Evolutionary conservation across 2,888 invertebrate genomes (phyloP).

Genomic region (Thumatha senex): DNA sequence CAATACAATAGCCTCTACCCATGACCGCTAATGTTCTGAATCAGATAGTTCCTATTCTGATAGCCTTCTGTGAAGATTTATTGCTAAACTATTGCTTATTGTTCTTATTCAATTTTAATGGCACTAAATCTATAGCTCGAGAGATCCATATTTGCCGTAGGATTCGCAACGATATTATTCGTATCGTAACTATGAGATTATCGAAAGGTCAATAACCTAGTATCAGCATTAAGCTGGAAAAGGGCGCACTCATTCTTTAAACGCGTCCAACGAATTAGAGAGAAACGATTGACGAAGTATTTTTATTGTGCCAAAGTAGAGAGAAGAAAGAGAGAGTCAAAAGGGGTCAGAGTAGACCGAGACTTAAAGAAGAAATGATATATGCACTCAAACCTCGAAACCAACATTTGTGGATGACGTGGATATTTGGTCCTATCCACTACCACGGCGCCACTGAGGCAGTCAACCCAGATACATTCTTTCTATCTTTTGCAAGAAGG

Average conservation of each 20-base stretch:
- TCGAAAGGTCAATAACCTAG: conserved; percentile 49
- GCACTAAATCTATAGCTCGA: conserved; percentile 61
- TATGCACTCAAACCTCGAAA: too few species aligned
- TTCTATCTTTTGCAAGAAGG: too few species aligned
- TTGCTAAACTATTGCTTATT: conserved; percentile 66
- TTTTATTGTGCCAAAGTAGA: too few species aligned
- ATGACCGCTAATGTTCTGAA: conserved; percentile 58
- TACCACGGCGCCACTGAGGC: too few species aligned
- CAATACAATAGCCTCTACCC: conserved; percentile 55
- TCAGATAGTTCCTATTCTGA: conserved; percentile 74
- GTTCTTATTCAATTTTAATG: conserved; percentile 79
- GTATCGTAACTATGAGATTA: conserved; percentile 51
- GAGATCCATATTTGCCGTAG: conserved; percentile 35
- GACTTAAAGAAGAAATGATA: too few species aligned
- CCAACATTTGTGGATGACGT: too few species aligned
- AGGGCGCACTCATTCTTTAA: conserved; percentile 22
- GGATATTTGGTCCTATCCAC: too few species aligned
- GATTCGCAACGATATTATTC: conserved; percentile 39
- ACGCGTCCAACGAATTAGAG: not conserved
- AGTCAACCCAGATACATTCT: too few species aligned
- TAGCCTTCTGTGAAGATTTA: conserved; percentile 82
- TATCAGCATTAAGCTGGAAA: conserved; percentile 49
- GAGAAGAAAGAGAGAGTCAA: too few species aligned
- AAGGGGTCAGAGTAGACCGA: too few species aligned
- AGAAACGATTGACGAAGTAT: not conserved